Percentiles rank a stretch among this genome's conserved stretches.
Conservation (phyloP, 2,113 vertebrate species). For the Addax nasomaculatus region DNA sequence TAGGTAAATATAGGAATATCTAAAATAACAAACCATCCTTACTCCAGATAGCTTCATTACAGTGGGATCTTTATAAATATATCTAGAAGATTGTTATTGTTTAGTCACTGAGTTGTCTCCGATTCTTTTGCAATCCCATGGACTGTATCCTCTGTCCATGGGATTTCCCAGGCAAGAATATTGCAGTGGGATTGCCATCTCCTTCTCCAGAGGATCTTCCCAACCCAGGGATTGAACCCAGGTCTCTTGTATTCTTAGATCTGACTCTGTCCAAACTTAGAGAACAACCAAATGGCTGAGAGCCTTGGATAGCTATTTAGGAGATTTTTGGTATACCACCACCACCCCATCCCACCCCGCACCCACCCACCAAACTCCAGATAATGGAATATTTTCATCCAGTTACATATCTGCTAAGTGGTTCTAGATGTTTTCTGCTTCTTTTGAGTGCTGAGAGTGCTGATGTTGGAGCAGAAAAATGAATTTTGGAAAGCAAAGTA, state of each 20-base stretch:
- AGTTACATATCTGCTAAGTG: neutral
- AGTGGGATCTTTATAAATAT: neutral
- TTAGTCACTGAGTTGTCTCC: neutral
- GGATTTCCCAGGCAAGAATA: neutral
- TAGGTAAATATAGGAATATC: neutral
- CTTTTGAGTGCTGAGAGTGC: neutral
- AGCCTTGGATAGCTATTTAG: neutral
- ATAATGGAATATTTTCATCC: neutral
- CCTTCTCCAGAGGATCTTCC: neutral
- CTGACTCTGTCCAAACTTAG: neutral
- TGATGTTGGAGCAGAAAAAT: neutral
- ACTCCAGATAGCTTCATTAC: neutral
- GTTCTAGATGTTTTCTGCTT: neutral
- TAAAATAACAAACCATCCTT: neutral
- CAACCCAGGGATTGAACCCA: neutral
- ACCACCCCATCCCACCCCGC: neutral
- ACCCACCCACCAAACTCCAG: neutral
- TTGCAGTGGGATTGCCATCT: neutral
- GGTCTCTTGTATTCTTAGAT: neutral
- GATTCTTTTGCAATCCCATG: neutral
- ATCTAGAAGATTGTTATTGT: neutral
- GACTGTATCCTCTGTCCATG: neutral
- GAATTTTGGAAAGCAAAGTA: neutral
- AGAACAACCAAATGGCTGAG: neutral
- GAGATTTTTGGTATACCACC: neutral